A percentile compares a stretch with the other conserved stretches of the same genome.
These are phyloP conservation scores for Fragum fragum DNA, from an alignment of 2,888 invertebrate species.

Conservation along the genomic window DNA sequence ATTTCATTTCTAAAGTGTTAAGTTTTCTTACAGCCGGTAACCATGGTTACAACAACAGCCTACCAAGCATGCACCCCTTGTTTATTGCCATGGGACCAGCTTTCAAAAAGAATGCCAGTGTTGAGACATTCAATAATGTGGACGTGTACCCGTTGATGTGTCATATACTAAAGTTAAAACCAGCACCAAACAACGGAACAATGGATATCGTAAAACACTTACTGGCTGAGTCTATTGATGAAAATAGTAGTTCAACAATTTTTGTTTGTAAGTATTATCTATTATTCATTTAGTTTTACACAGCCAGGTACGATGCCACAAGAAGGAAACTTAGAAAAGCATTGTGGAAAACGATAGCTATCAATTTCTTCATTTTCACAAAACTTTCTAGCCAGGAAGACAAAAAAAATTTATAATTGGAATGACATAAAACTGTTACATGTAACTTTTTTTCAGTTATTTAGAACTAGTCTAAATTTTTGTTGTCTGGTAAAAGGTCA, in stretches of 20 bases:
- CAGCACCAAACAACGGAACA: slow-evolving; percentile 84
- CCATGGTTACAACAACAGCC: slow-evolving; percentile 87
- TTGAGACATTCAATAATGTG: slow-evolving; percentile 81
- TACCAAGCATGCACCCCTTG: slow-evolving; percentile 90
- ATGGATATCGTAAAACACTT: slow-evolving; percentile 72
- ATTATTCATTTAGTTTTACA: too few species aligned
- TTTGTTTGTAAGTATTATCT: slow-evolving; percentile 73
- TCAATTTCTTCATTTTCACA: too few species aligned
- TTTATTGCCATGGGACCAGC: slow-evolving; percentile 90
- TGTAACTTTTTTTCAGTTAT: too few species aligned
- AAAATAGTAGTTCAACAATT: slow-evolving; percentile 68
- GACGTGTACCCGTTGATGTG: slow-evolving; percentile 86
- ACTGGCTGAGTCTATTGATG: slow-evolving; percentile 51
- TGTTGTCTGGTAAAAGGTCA: too few species aligned
- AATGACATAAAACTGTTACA: too few species aligned
- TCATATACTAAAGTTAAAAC: slow-evolving; percentile 79
- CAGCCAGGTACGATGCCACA: too few species aligned
- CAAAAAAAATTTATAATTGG: too few species aligned
- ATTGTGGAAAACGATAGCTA: too few species aligned
- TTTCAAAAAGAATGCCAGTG: slow-evolving; percentile 78
- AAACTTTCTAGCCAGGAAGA: too few species aligned
- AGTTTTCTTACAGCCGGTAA: slow-evolving; percentile 80
- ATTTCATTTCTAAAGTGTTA: too few species aligned
- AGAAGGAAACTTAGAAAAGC: too few species aligned
- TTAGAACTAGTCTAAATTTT: too few species aligned